Base-by-base conservation (phyloP, 2,888 invertebrate genomes). In the Panzeria rudis region DNA sequence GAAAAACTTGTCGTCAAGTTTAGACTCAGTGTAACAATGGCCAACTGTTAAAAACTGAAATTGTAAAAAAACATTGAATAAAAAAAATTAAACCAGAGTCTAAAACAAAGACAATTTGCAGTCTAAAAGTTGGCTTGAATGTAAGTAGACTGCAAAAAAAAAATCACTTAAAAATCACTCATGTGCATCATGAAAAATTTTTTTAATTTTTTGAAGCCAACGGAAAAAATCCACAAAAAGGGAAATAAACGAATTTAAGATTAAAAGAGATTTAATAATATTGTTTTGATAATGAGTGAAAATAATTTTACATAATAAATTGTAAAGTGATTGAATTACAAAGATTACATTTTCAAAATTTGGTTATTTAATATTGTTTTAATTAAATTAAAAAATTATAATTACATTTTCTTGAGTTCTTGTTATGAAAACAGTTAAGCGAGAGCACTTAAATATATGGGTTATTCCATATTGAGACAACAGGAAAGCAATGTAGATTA, bases 131-230 rank as follows among this genome's bases (percentile, higher is more conserved):
- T 47, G 66, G 8, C 59, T 47, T 38, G 56, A 80, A 35, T 72
- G n/a, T 41, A 79, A 79, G 78, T 64, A 79, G 79, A 72, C 44
- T 79, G 54, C 6, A n/a, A 7, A 50, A 50, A 69, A 73, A 59
- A 66, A 17, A 35, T 73, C 15, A 56, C 25, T 56, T 72, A 44
- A 73, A 73, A 80, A 29, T 59, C 73, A 80, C 66, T 80, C 80
- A 80, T 80, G 80, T 80, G 80, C 80, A 80, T 80, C 80, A 66
- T 23, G 44, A 72, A 47, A 3, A 29, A 66, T 9, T 54, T 54
- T 54, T 23, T 52, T 52, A 54, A 15, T 44, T n/a, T 15, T 15
- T 15, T 13, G 9, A 35, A 35, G 8, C 8, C 1, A 64, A 20
- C 11, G 29, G 15, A 44, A 29, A 9, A 29, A n/a, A 3, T 20